phyloP scores from a whole-genome alignment of 2,888 invertebrate genomes.

The Drosophila meridionalis region DNA sequence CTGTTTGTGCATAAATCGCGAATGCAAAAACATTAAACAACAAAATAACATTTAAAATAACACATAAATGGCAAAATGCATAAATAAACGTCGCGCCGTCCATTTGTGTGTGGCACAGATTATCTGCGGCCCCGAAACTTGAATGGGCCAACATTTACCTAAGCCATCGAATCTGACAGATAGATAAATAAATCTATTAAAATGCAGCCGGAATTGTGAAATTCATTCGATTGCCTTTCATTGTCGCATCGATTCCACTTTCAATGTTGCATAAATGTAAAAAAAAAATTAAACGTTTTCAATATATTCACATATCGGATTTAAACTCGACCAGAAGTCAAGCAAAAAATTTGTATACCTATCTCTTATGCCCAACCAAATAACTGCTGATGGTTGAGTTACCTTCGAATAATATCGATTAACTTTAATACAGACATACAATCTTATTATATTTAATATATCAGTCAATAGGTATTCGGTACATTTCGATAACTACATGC shows the following conservation, averaged over 20 bases:
- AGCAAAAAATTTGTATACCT: background rate
- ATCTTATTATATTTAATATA: too few species aligned
- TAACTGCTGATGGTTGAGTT: background rate
- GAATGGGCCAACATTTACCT: constrained; percentile 12
- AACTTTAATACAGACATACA: too few species aligned
- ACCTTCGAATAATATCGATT: too few species aligned
- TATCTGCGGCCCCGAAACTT: constrained; percentile 5
- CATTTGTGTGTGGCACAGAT: constrained; percentile 1
- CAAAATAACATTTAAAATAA: constrained; percentile 6
- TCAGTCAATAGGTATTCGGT: too few species aligned
- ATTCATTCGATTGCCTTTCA: constrained; percentile 9
- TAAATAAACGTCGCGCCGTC: background rate
- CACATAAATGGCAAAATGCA: background rate
- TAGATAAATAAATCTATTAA: constrained; percentile 10
- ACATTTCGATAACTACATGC: too few species aligned
- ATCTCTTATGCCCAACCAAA: background rate
- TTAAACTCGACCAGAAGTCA: background rate
- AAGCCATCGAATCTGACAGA: constrained; percentile 8
- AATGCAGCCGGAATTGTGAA: constrained; percentile 8
- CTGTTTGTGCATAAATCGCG: constrained; percentile 1
- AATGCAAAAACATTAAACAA: background rate
- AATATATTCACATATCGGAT: background rate
- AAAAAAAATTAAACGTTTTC: background rate
- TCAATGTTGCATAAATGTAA: background rate
- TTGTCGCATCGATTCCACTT: background rate